Evolutionary conservation across 2,888 invertebrate genomes (phyloP).

Genomic region (Dastarcus helophoroides): DNA sequence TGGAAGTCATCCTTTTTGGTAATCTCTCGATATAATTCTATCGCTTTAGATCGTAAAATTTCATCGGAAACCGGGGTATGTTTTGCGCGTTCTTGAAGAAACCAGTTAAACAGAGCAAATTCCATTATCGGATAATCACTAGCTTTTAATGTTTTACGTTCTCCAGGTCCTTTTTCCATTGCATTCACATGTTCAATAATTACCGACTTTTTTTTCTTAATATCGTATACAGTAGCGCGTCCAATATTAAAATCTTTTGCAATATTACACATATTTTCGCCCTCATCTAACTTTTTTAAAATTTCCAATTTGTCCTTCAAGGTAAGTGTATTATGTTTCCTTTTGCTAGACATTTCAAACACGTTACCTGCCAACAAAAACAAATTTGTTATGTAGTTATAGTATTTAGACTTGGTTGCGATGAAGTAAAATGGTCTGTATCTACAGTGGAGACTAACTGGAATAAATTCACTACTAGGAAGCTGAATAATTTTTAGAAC

Average conservation of each 20-base stretch:
- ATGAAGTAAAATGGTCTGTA: too few species aligned
- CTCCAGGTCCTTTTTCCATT: constrained; percentile 18
- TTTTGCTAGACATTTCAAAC: constrained; percentile 1
- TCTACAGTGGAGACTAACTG: too few species aligned
- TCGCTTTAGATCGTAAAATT: constrained; percentile 18
- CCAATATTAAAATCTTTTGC: constrained; percentile 6
- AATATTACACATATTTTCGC: constrained; percentile 4
- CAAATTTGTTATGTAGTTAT: too few species aligned
- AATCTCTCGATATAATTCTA: constrained; percentile 22
- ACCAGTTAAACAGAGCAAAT: constrained; percentile 8
- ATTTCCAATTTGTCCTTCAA: constrained; percentile 8
- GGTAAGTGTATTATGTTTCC: constrained; percentile 7
- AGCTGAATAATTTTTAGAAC: too few species aligned
- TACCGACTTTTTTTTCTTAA: constrained; percentile 13
- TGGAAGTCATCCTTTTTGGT: constrained; percentile 24
- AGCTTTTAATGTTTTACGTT: constrained; percentile 22
- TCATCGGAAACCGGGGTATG: constrained; percentile 20
- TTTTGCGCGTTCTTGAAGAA: constrained; percentile 17
- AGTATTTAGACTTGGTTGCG: too few species aligned
- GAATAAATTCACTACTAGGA: too few species aligned
- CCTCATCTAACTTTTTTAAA: constrained; percentile 7
- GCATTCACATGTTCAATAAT: constrained; percentile 16
- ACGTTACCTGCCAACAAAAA: too few species aligned
- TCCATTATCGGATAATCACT: constrained; percentile 17
- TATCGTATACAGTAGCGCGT: constrained; percentile 17